A percentile compares a stretch with the other conserved stretches of the same genome.
phyloP scores from a whole-genome alignment of 2,113 vertebrate species.

The Poecilia latipinna region DNA sequence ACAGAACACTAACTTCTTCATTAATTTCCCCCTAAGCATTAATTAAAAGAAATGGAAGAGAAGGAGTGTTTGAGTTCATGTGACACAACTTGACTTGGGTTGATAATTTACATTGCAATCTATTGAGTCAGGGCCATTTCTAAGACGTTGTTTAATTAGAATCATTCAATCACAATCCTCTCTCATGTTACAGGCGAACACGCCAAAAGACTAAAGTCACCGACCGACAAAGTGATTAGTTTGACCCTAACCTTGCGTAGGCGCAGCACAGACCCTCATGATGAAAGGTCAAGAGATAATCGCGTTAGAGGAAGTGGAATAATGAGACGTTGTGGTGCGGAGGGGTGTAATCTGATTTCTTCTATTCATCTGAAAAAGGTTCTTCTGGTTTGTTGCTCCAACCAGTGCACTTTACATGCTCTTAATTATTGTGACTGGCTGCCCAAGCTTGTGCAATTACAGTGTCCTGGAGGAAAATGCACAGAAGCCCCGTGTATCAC shows the following conservation, averaged over 20 bases:
- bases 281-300: slow-evolving; percentile 17
- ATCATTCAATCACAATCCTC: not conserved
- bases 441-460: slow-evolving; percentile 1
- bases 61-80: not conserved
- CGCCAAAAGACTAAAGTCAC: slow-evolving; percentile 3
- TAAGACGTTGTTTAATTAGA: slow-evolving; percentile 1
- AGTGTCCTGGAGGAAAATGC: slow-evolving; percentile 8
- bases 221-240: slow-evolving; percentile 4
- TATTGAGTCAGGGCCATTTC: not conserved
- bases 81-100: not conserved
- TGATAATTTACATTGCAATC: not conserved
- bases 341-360: slow-evolving; percentile 8
- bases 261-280: slow-evolving; percentile 4
- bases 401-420: not conserved
- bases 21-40: not conserved
- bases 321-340: slow-evolving; percentile 6
- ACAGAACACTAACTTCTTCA: accelerated
- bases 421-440: slow-evolving; percentile 9
- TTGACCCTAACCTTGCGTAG: slow-evolving; percentile 8
- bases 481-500: not conserved
- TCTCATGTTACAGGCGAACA: not conserved
- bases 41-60: not conserved
- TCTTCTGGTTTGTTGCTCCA: slow-evolving; percentile 5
- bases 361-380: slow-evolving; percentile 1
- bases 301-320: slow-evolving; percentile 19